A percentile compares a stretch with the other conserved stretches of the same genome.
Conservation (phyloP, 2,113 vertebrate genomes). For the human region GRCh38 chr18:64940501-64941000, state of each 20-base stretch:
- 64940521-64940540: not conserved
- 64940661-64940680: not conserved
- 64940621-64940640: not conserved
- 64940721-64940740: not conserved
- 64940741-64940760: not conserved
- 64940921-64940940: not conserved
- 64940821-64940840: not conserved
- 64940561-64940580: not conserved
- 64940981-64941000: not conserved
- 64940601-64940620: not conserved
- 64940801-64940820: not conserved
- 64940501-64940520: not conserved
- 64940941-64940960: not conserved
- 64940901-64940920: not conserved
- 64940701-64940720: not conserved
- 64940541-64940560: not conserved
- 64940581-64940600: not conserved
- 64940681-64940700: not conserved
- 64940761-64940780: not conserved
- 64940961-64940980: not conserved
- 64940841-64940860: no score
- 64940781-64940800: not conserved
- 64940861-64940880: no score
- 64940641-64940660: not conserved
- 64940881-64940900: not conserved